Evolutionary conservation across 2,797 vertebrate genomes (phyloP).

Genomic region (Ciconia nigra): DNA sequence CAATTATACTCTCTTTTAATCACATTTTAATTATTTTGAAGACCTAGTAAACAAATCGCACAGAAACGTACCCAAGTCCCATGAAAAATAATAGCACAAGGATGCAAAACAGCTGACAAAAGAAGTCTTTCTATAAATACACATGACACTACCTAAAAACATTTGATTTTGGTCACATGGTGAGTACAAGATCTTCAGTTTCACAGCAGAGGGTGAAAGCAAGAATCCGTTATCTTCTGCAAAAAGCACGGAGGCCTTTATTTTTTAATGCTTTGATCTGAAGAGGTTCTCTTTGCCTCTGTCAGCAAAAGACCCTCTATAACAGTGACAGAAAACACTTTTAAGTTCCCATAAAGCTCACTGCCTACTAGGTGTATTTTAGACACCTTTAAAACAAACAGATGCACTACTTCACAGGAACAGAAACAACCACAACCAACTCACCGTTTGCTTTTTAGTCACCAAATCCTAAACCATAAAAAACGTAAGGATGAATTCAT

Average conservation of each 20-base stretch:
- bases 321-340: background rate
- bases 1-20: background rate
- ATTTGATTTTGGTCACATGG: background rate
- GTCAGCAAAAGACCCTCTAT: background rate
- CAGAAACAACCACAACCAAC: fast-evolving
- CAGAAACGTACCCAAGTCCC: background rate
- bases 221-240: background rate
- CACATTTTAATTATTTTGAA: background rate
- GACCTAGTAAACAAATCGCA: background rate
- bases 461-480: background rate
- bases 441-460: background rate
- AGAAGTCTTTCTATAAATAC: background rate
- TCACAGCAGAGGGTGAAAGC: background rate
- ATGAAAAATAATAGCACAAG: background rate
- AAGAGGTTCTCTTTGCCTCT: background rate
- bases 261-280: background rate
- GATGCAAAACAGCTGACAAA: background rate
- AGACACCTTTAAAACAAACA: background rate
- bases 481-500: background rate
- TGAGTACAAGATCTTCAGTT: background rate
- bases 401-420: background rate
- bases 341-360: background rate
- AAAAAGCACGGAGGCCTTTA: background rate
- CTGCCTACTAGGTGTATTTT: background rate
- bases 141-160: background rate